Base-by-base conservation (phyloP, 2,797 vertebrate species). In the Girardinus metallicus region DNA sequence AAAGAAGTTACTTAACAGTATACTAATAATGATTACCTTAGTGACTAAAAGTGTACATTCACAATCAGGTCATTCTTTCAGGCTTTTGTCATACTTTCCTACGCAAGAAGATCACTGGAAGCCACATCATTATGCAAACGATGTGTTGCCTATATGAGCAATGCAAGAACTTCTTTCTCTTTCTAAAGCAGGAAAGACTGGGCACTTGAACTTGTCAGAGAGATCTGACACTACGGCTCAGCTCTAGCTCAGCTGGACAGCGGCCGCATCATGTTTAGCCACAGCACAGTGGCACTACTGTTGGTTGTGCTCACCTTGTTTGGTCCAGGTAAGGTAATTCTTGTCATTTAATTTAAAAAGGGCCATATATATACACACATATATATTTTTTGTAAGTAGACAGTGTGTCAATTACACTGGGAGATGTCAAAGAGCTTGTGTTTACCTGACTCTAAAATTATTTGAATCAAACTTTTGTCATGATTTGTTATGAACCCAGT, bases 251-350 rank as follows among this genome's bases (percentile, higher is more conserved):
- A 46, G 2, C 76, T 74, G 26, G 9, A 29, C 82, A 55, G 29
- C 66, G 44, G 77, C 34, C 71, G 72, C 23, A 85, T 34, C 77
- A 94, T 94, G 93, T 74, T 21, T 5, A 1, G 46, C 53, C 49
- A n/a, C 70, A 72, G 46, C 44, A 36, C 29, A 1, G 34, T 91
- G 36, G 9, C 62, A 0, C 12, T 76, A 2, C 74, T 92, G 16
- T 36, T 83, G 1, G 23, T 94, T 0, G 71, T 79, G 36, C 51
- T 87, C 60, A 76, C 26, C 36, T 79, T 87, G 44, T 43, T 71
- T 49, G 43, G 74, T 9, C 80, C 41, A 82, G 88, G 87, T 92
- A 73, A 79, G 74, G 11, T 6, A 5, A 9, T 70, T 70, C 64
- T 68, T 26, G 23, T 70, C 23, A 66, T 39, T 39, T 23, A 7